phyloP scores from a whole-genome alignment of 2,888 invertebrate species.

The Panzeria rudis region DNA sequence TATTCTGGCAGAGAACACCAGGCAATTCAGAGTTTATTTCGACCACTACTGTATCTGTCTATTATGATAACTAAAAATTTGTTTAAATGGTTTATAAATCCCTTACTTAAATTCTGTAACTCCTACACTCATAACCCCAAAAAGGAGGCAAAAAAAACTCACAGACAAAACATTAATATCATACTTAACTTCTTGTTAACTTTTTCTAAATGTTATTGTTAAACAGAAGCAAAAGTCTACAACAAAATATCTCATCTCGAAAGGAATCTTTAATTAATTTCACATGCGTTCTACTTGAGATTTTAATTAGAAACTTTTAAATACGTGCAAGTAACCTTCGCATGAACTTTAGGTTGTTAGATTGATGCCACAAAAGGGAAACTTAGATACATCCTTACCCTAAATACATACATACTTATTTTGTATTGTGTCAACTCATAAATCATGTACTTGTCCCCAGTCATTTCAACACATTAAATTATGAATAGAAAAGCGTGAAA shows the following conservation, averaged over 20 bases:
- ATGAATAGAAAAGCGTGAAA: neutral
- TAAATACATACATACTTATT: no score
- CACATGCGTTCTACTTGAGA: constrained; percentile 24
- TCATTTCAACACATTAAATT: constrained; percentile 10
- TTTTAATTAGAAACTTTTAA: neutral
- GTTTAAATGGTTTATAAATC: no score
- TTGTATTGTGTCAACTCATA: neutral
- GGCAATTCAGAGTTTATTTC: no score
- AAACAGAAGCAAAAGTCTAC: neutral
- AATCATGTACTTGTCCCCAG: neutral
- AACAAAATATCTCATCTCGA: neutral
- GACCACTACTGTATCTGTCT: no score
- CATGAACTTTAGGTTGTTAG: neutral
- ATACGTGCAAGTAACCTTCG: neutral
- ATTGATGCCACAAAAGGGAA: neutral
- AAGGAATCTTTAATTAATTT: constrained; percentile 57
- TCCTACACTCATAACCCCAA: neutral
- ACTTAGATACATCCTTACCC: no score
- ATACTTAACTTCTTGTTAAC: constrained; percentile 7
- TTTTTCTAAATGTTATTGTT: neutral
- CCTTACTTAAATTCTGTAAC: neutral
- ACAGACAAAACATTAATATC: constrained; percentile 1
- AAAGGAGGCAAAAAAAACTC: neutral
- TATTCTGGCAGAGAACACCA: no score
- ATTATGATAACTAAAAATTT: no score